Conservation (phyloP, 53 echinoderm and acorn worm genomes). For the Temnopleurus reevesii region DNA sequence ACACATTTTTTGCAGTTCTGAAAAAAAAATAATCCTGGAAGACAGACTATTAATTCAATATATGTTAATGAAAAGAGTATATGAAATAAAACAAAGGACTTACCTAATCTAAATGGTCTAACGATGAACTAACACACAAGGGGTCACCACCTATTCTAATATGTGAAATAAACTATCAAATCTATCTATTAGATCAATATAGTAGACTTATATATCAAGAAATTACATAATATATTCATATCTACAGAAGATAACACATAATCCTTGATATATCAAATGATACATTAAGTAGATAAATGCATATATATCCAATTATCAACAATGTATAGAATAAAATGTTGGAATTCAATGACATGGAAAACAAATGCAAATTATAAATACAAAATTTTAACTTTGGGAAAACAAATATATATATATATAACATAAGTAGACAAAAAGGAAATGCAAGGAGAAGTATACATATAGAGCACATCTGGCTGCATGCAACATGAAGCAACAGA, state of each 20-base stretch:
- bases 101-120: not conserved
- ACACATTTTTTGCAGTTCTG: too few relatives aligned
- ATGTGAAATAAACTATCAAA: slow-evolving; percentile 2
- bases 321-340: too few relatives aligned
- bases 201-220: too few relatives aligned
- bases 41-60: too few relatives aligned
- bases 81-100: not conserved
- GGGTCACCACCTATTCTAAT: not conserved
- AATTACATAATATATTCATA: too few relatives aligned
- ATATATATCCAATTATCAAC: not conserved
- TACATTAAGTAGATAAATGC: not conserved
- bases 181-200: slow-evolving; percentile 16
- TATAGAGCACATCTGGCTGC: not conserved
- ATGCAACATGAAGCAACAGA: not conserved
- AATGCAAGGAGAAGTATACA: not conserved
- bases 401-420: not conserved
- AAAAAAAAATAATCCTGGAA: too few relatives aligned
- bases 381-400: not conserved
- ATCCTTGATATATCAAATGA: not conserved
- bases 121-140: not conserved
- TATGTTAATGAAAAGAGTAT: too few relatives aligned
- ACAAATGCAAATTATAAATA: not conserved
- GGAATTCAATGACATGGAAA: not conserved
- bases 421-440: not conserved
- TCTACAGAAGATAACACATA: not conserved